These are phyloP conservation scores for Megathymus violae DNA, from an alignment of 1,140 invertebrate genomes.

Conservation along the genomic window DNA sequence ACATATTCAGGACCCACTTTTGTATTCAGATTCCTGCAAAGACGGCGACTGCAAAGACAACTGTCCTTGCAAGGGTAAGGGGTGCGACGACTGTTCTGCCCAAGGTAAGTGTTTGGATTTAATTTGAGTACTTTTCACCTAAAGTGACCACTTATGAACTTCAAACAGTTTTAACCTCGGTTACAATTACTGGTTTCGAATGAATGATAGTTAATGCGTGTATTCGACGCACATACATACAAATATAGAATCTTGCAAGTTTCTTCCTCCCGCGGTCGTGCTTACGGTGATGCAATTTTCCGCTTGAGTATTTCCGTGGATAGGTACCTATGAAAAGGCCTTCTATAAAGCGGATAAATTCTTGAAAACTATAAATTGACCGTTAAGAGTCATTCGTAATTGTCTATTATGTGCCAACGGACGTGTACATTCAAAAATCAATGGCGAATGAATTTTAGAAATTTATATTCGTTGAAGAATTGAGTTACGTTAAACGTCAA, in stretches of 20 bases:
- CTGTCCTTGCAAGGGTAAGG: slow-evolving; percentile 68
- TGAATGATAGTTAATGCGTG: neutral
- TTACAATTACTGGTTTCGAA: neutral
- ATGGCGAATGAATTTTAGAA: neutral
- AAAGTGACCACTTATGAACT: too few relatives aligned
- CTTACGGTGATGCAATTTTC: neutral
- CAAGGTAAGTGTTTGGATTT: slow-evolving; percentile 48
- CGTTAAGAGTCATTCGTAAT: neutral
- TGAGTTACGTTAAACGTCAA: too few relatives aligned
- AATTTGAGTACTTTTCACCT: neutral
- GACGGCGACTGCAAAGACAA: slow-evolving; percentile 62
- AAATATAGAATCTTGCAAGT: neutral
- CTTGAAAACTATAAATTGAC: neutral
- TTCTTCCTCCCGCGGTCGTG: neutral
- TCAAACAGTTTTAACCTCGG: too few relatives aligned
- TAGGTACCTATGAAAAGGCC: neutral
- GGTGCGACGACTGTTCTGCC: slow-evolving; percentile 63
- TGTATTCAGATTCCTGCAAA: slow-evolving; percentile 61
- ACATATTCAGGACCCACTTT: too few relatives aligned
- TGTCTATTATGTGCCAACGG: neutral
- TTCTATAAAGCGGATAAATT: neutral
- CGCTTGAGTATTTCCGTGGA: neutral
- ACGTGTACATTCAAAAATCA: neutral
- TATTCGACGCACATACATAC: neutral
- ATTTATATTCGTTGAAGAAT: too few relatives aligned